These are phyloP conservation scores for Cherax quadricarinatus DNA, from an alignment of 1,140 invertebrate species.

Conservation along the genomic window DNA sequence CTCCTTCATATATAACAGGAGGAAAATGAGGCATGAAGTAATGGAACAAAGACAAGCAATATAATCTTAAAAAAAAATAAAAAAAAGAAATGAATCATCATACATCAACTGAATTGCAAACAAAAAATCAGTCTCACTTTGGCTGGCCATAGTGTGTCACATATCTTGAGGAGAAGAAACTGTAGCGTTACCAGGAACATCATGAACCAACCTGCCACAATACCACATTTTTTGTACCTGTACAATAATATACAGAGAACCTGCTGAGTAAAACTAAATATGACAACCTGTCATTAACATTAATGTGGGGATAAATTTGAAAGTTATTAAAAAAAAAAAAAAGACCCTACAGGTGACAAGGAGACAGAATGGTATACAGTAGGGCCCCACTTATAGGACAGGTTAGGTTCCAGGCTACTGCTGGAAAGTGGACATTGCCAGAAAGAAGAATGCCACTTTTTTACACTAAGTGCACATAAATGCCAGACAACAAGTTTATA, in stretches of 20 bases:
- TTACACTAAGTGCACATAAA: no score
- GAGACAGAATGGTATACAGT: no score
- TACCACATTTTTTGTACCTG: constrained; percentile 64
- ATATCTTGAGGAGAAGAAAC: constrained; percentile 56
- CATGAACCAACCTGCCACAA: constrained; percentile 64
- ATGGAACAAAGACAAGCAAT: no score
- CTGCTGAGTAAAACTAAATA: background rate
- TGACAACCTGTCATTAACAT: background rate
- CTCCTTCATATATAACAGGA: no score
- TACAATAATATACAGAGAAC: background rate
- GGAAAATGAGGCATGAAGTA: no score
- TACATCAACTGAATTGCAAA: background rate
- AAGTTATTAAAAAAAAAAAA: background rate
- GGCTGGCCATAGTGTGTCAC: constrained; percentile 46
- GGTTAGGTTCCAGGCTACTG: no score
- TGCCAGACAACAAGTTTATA: no score
- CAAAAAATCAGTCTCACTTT: constrained; percentile 14
- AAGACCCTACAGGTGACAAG: no score
- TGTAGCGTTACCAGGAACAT: constrained; percentile 63
- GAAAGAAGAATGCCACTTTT: no score
- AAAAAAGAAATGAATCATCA: background rate
- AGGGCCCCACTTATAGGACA: no score
- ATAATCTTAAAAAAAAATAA: no score
- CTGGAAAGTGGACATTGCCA: no score
- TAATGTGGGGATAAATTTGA: background rate